Evolutionary conservation across 2,113 vertebrate species (phyloP).

Genomic region (Lepus americanus): DNA sequence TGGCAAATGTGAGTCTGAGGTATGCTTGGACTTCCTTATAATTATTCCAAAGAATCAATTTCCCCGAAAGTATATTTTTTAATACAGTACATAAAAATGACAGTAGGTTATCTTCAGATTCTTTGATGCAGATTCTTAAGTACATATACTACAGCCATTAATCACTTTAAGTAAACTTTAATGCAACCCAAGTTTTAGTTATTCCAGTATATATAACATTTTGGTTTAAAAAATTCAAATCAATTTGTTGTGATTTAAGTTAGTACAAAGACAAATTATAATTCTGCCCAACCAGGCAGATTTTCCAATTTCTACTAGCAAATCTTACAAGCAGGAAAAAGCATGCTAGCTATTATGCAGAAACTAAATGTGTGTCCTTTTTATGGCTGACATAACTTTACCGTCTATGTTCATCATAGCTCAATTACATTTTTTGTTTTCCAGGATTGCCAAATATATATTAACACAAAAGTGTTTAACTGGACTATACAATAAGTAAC

Average conservation of each 20-base stretch:
- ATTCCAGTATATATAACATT: conserved; percentile 72
- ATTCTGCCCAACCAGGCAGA: conserved; percentile 50
- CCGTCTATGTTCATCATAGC: neutral
- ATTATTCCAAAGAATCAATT: conserved; percentile 53
- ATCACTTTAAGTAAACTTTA: conserved; percentile 65
- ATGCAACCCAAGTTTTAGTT: conserved; percentile 70
- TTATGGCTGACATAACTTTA: conserved; percentile 6
- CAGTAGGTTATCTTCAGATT: conserved; percentile 19
- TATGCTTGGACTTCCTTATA: neutral
- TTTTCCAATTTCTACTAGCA: conserved; percentile 35
- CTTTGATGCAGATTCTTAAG: conserved; percentile 50
- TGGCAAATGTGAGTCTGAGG: neutral
- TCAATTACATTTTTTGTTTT: conserved; percentile 10
- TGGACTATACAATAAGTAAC: conserved; percentile 48
- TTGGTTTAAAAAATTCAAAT: conserved; percentile 69
- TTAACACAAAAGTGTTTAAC: conserved; percentile 43
- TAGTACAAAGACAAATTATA: conserved; percentile 68
- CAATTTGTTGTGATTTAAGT: conserved; percentile 51
- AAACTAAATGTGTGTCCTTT: conserved; percentile 32
- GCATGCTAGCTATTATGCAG: neutral
- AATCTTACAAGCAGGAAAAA: conserved; percentile 56
- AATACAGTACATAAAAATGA: conserved; percentile 52
- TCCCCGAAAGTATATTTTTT: conserved; percentile 38
- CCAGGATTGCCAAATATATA: neutral
- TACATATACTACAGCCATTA: conserved; percentile 57